Evolutionary conservation across 2,888 invertebrate species (phyloP).

Genomic region (Drosophila longiperda): DNA sequence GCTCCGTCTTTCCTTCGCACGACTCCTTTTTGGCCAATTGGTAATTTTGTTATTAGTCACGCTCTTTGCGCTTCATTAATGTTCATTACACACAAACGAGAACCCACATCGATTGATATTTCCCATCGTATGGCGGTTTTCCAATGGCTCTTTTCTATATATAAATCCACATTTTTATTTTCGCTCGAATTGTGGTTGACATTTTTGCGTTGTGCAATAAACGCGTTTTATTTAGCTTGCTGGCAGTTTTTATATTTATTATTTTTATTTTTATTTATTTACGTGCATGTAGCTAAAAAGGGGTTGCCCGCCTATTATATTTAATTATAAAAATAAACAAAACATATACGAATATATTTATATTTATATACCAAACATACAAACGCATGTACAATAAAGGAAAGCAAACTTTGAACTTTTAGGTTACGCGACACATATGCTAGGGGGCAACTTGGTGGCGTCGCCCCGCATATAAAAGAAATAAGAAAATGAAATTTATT

Average conservation of each 20-base stretch:
- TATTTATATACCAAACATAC: slow-evolving; percentile 20
- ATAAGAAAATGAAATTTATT: slow-evolving; percentile 67
- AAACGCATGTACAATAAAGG: slow-evolving; percentile 1
- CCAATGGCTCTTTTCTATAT: slow-evolving; percentile 43
- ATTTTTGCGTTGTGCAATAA: slow-evolving; percentile 71
- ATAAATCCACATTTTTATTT: neutral
- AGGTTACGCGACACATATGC: slow-evolving; percentile 62
- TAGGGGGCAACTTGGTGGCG: slow-evolving; percentile 40
- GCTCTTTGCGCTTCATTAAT: slow-evolving; percentile 81
- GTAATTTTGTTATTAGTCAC: slow-evolving; percentile 80
- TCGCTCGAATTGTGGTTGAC: slow-evolving; percentile 69
- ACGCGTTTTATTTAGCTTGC: slow-evolving; percentile 60
- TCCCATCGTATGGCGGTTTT: slow-evolving; percentile 67
- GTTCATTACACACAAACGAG: slow-evolving; percentile 81
- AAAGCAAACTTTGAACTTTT: slow-evolving; percentile 68
- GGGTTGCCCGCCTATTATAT: slow-evolving; percentile 68
- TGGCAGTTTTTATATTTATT: slow-evolving; percentile 37
- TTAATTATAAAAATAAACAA: slow-evolving; percentile 76
- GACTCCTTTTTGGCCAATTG: slow-evolving; percentile 75
- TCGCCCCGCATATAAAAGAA: slow-evolving; percentile 21
- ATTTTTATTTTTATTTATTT: slow-evolving; percentile 35
- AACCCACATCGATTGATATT: slow-evolving; percentile 80
- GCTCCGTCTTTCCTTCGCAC: neutral
- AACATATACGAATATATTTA: slow-evolving; percentile 23
- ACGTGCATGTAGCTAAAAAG: slow-evolving; percentile 51